A percentile compares a stretch with the other conserved stretches of the same genome.
These are phyloP conservation scores for Polypedilum vanderplanki DNA, from an alignment of 1,140 invertebrate species.

Conservation along the genomic window DNA sequence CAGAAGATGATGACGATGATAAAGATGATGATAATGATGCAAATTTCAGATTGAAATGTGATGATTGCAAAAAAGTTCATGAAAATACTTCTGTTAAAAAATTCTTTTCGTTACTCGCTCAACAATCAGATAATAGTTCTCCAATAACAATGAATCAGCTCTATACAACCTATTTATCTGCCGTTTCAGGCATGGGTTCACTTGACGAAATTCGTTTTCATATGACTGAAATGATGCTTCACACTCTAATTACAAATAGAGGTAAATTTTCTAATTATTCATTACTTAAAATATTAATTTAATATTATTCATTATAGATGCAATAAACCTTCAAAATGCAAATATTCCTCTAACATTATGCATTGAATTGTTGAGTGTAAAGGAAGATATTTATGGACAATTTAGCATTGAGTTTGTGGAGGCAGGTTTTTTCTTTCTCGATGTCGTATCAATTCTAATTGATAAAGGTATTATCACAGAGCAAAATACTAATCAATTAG, in stretches of 20 bases:
- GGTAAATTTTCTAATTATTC: background rate
- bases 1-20: background rate
- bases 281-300: background rate
- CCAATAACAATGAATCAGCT: background rate
- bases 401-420: background rate
- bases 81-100: background rate
- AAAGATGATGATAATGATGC: background rate
- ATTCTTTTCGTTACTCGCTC: background rate
- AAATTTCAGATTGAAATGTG: background rate
- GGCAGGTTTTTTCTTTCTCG: constrained; percentile 6
- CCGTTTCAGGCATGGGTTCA: background rate
- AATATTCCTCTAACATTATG: background rate
- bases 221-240: constrained; percentile 22
- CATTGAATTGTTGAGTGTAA: background rate
- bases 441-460: background rate
- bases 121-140: background rate
- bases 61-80: background rate
- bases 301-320: background rate
- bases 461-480: background rate
- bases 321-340: constrained; percentile 2
- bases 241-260: background rate
- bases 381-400: background rate
- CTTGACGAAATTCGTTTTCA: constrained; percentile 20
- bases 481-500: background rate
- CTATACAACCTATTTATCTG: background rate